Evolutionary conservation across 2,888 invertebrate genomes (phyloP).

Genomic region (Protula sp.): DNA sequence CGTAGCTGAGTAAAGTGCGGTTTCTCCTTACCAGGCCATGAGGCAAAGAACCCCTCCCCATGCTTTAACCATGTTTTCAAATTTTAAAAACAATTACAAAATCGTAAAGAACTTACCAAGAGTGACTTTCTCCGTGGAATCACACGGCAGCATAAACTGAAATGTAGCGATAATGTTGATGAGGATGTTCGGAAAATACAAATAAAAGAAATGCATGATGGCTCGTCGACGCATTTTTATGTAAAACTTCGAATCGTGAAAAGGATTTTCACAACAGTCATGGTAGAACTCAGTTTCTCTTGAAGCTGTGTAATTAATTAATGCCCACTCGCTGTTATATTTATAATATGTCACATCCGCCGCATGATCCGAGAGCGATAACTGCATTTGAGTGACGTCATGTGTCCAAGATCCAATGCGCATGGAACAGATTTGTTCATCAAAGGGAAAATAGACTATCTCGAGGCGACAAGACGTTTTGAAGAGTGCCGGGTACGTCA

Average conservation of each 20-base stretch:
- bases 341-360: not conserved
- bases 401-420: not conserved
- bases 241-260: not conserved
- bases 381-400: not conserved
- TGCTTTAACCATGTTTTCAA: too few species aligned
- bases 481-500: not conserved
- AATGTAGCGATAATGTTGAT: not conserved
- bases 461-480: not conserved
- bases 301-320: not conserved
- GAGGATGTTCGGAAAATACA: not conserved
- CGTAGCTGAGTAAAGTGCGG: too few species aligned
- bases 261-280: not conserved
- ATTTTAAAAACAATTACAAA: not conserved
- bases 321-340: not conserved
- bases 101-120: not conserved
- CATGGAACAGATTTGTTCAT: not conserved
- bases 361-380: not conserved
- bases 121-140: not conserved
- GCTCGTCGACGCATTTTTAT: not conserved
- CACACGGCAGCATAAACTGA: slow-evolving; percentile 1
- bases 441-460: not conserved
- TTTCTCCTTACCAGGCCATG: too few species aligned
- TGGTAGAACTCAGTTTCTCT: not conserved
- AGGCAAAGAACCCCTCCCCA: too few species aligned
- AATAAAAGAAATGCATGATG: not conserved